These are phyloP conservation scores for Amphimallon solstitiale DNA, from an alignment of 2,888 invertebrate genomes.

Conservation along the genomic window DNA sequence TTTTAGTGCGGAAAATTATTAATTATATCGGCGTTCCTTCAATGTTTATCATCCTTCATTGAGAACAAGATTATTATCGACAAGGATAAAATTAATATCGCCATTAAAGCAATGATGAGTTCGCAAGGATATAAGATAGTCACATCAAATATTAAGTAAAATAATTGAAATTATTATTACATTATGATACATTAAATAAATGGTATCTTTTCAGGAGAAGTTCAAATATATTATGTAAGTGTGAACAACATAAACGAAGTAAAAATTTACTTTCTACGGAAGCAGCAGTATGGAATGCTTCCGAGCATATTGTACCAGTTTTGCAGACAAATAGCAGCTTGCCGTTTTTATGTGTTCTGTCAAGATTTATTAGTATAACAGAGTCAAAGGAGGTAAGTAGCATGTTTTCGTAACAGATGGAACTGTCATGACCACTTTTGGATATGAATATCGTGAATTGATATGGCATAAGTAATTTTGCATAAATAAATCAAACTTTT, in stretches of 20 bases:
- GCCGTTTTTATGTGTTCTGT: slow-evolving; percentile 61
- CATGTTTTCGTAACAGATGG: neutral
- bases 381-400: slow-evolving; percentile 18
- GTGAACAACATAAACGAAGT: slow-evolving; percentile 58
- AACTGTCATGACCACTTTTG: too few relatives aligned
- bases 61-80: slow-evolving; percentile 44
- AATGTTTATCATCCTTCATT: slow-evolving; percentile 48
- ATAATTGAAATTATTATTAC: slow-evolving; percentile 16
- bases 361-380: slow-evolving; percentile 49
- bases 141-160: slow-evolving; percentile 60
- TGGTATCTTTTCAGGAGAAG: slow-evolving; percentile 57
- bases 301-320: slow-evolving; percentile 64
- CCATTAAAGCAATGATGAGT: slow-evolving; percentile 58
- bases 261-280: slow-evolving; percentile 63
- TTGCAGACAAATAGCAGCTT: slow-evolving; percentile 63
- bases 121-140: slow-evolving; percentile 65
- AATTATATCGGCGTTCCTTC: slow-evolving; percentile 55
- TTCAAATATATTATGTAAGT: slow-evolving; percentile 65
- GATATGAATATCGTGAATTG: too few relatives aligned
- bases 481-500: too few relatives aligned
- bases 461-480: too few relatives aligned
- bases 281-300: slow-evolving; percentile 62
- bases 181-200: neutral
- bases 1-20: slow-evolving; percentile 61
- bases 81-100: slow-evolving; percentile 43